Percentiles rank a stretch among this genome's conserved stretches.
These are phyloP conservation scores for Geococcyx californianus DNA, from an alignment of 2,113 vertebrate species.

Conservation along the genomic window DNA sequence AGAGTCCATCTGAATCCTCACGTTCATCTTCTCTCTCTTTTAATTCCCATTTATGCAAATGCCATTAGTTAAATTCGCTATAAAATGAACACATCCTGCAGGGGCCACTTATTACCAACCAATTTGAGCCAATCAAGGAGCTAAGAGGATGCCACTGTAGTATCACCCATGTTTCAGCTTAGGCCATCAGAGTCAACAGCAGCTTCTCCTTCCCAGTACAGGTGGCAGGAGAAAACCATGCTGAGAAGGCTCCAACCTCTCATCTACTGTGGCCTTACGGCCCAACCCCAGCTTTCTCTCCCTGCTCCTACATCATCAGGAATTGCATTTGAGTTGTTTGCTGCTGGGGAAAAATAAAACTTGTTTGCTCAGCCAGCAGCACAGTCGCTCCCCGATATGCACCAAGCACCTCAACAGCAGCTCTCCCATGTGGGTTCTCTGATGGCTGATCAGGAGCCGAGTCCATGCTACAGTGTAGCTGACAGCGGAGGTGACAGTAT, in stretches of 20 bases:
- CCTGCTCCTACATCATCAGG: not conserved
- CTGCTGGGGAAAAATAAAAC: not conserved
- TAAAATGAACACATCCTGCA: not conserved
- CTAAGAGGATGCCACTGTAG: not conserved
- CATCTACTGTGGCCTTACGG: fast-evolving
- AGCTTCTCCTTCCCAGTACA: not conserved
- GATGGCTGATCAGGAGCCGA: not conserved
- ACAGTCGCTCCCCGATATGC: fast-evolving
- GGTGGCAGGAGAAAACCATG: not conserved
- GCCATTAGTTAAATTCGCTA: not conserved
- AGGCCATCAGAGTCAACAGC: not conserved
- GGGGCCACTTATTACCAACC: not conserved
- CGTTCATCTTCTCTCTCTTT: fast-evolving
- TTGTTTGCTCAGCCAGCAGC: not conserved
- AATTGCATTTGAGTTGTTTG: fast-evolving
- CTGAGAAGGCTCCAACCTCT: not conserved
- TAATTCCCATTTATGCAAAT: not conserved
- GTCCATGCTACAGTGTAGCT: not conserved
- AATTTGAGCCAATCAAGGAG: not conserved
- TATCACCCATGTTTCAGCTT: fast-evolving
- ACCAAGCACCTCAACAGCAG: not conserved
- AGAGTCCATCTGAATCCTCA: not conserved
- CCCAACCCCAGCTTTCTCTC: fast-evolving
- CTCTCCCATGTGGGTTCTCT: not conserved
- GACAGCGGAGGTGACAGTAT: not conserved